Evolutionary conservation across 2,888 invertebrate species (phyloP).

Genomic region (Isotomurus palustris): DNA sequence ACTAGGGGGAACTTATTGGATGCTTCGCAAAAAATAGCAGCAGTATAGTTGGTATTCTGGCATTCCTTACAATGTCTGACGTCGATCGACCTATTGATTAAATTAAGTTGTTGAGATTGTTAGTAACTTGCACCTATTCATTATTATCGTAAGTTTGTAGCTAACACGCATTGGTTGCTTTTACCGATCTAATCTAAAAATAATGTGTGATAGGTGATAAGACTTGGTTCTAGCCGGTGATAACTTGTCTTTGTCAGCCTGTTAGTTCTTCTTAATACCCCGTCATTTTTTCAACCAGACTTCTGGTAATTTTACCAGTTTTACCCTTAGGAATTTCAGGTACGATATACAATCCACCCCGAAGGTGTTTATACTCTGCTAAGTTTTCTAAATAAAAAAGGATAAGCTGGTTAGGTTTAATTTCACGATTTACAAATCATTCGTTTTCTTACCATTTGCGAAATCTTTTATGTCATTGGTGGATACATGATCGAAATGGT

Average conservation of each 20-base stretch:
- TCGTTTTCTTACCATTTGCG: conserved; percentile 26
- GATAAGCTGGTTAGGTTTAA: conserved; percentile 4
- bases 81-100: background rate
- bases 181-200: too few species aligned
- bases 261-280: too few species aligned
- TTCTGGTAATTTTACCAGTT: too few species aligned
- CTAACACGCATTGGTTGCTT: too few species aligned
- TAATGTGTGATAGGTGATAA: too few species aligned
- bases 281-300: too few species aligned
- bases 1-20: background rate
- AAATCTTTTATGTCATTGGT: conserved; percentile 29
- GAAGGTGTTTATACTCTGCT: background rate
- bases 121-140: background rate
- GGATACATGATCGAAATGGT: background rate
- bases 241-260: too few species aligned
- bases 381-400: background rate
- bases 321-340: too few species aligned
- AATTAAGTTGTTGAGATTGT: background rate
- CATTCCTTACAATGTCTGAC: background rate
- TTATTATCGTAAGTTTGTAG: background rate
- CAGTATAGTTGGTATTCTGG: background rate
- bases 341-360: background rate
- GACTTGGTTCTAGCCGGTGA: too few species aligned
- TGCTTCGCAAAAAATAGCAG: background rate
- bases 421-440: conserved; percentile 10